Base-by-base conservation (phyloP, 2,113 vertebrate genomes). In the Pterocles gutturalis region DNA sequence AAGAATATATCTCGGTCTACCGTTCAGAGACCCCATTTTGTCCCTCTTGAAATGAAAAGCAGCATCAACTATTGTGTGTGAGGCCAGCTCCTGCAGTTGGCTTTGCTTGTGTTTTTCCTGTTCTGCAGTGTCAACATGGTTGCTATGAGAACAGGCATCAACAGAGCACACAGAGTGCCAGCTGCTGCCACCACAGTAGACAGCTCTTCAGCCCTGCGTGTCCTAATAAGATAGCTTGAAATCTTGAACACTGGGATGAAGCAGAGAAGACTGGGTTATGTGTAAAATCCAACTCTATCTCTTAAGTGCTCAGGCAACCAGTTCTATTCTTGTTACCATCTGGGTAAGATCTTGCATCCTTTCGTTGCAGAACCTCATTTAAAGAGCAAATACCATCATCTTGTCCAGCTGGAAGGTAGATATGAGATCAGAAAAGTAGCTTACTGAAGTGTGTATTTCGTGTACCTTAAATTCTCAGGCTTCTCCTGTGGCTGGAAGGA, bases 41-140 rank as follows among this genome's bases (percentile, higher is more conserved):
- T 43, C 19, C 26, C 15, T 38, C 31, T 41, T 46, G 57, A 53
- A 10, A 55, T 36, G 0, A 43, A 55, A 71, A 64, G 64, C 69
- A 71, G 69, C 29, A 24, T 41, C 6, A 60, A 4, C 25, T n/a
- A 0, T 46, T 83, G 72, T 84, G 86, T 20, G 28, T 33, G 48
- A 71, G 70, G 34, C 57, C 51, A 55, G 55, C 46, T 81, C 36
- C 79, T 78, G 79, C 79, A 22, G 41, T 86, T 83, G 83, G 80
- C 51, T 71, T 84, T 62, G 78, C 58, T 25, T 36, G 14, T 76
- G 80, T 86, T 94, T 95, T 69, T 21, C 18, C 75, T 69, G 62
- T 85, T 91, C 22, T 71, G 75, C 53, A 84, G 58, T 90, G 88
- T 96, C 82, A 90, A 84, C 51, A 60, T 2, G 26, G 91, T 95